Evolutionary conservation across 2,888 invertebrate genomes (phyloP).

Genomic region (Rhyacophila evoluta): DNA sequence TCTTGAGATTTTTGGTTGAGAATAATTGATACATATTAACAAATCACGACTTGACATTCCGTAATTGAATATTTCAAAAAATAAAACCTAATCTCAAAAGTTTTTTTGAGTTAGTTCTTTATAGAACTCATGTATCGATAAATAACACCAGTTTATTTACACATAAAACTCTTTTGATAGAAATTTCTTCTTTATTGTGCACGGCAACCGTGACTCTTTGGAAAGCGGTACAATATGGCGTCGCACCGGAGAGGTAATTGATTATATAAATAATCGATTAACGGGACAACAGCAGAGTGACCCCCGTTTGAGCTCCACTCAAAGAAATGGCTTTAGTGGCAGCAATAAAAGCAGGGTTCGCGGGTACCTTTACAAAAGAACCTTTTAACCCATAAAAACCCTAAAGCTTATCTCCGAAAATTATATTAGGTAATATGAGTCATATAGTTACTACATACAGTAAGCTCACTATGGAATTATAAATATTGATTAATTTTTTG

Average conservation of each 20-base stretch:
- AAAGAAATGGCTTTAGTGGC: conserved; percentile 12
- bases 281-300: conserved; percentile 15
- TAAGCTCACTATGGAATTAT: too few species aligned
- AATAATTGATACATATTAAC: too few species aligned
- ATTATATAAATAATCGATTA: conserved; percentile 24
- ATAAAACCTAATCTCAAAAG: too few species aligned
- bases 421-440: too few species aligned
- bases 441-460: too few species aligned
- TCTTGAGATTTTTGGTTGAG: too few species aligned
- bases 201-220: not conserved
- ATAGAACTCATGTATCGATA: too few species aligned
- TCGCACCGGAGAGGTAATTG: not conserved
- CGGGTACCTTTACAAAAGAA: not conserved
- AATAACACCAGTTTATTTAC: not conserved
- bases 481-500: too few species aligned
- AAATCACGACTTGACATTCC: too few species aligned
- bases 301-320: conserved; percentile 5
- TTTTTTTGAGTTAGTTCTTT: not conserved
- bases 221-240: conserved; percentile 2
- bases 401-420: too few species aligned
- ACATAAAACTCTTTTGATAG: not conserved
- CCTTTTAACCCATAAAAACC: conserved; percentile 1
- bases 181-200: not conserved
- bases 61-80: too few species aligned
- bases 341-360: conserved; percentile 4